Conservation (phyloP, 2,113 vertebrate genomes). For the Oophaga pumilio region DNA sequence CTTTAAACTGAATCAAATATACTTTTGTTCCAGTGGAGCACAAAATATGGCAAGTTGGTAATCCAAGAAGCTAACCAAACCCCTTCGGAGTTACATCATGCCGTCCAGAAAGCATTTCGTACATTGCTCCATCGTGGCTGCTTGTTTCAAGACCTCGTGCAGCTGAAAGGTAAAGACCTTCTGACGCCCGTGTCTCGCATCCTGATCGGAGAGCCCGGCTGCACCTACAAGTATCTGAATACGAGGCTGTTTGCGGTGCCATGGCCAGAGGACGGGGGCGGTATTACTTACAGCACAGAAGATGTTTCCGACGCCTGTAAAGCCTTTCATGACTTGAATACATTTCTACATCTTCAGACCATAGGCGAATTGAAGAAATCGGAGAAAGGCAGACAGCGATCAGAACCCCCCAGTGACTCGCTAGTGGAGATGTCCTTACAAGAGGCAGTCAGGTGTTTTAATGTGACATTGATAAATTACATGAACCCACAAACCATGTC, state of each 20-base stretch:
- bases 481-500: slow-evolving; percentile 90
- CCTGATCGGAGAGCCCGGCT: slow-evolving; percentile 88
- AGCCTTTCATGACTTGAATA: slow-evolving; percentile 88
- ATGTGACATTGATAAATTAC: slow-evolving; percentile 93
- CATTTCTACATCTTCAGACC: slow-evolving; percentile 79
- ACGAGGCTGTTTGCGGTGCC: slow-evolving; percentile 94
- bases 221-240: slow-evolving; percentile 93
- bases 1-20: slow-evolving; percentile 25
- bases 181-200: slow-evolving; percentile 88
- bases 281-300: slow-evolving; percentile 76
- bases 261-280: slow-evolving; percentile 79
- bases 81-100: slow-evolving; percentile 79
- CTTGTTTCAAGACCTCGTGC: slow-evolving; percentile 88
- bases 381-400: not conserved
- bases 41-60: slow-evolving; percentile 86
- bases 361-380: slow-evolving; percentile 65
- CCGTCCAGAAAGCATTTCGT: slow-evolving; percentile 82
- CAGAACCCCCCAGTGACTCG: not conserved
- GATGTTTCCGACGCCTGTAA: slow-evolving; percentile 83
- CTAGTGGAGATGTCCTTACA: slow-evolving; percentile 21
- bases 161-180: slow-evolving; percentile 87
- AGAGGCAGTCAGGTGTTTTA: slow-evolving; percentile 69
- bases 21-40: slow-evolving; percentile 81
- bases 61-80: slow-evolving; percentile 78
- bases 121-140: slow-evolving; percentile 77